phyloP scores from a whole-genome alignment of 2,113 vertebrate species.

The Clarias magur region DNA sequence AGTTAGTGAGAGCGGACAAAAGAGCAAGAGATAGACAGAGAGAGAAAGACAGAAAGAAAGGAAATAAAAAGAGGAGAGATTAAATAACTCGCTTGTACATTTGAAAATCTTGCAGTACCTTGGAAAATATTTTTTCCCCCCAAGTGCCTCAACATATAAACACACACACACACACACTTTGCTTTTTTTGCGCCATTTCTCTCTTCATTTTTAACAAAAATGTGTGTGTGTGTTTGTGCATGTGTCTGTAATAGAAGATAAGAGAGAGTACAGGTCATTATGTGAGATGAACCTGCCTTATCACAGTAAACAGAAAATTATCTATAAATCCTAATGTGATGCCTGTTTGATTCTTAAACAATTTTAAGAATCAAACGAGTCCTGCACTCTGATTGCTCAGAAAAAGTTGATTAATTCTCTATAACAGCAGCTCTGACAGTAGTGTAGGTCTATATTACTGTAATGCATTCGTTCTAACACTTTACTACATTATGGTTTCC shows the following conservation, averaged over 20 bases:
- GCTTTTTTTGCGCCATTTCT: conserved; percentile 1
- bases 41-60: neutral
- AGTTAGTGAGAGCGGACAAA: conserved; percentile 12
- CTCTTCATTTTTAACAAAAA: neutral
- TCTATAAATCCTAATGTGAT: neutral
- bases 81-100: neutral
- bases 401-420: neutral
- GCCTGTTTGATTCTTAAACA: neutral
- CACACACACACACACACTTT: neutral
- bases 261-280: neutral
- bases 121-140: conserved; percentile 25
- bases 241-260: neutral
- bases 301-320: neutral
- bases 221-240: neutral
- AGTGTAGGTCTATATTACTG: neutral
- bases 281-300: neutral
- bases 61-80: neutral
- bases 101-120: conserved; percentile 3
- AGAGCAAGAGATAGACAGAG: neutral
- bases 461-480: neutral
- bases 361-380: neutral
- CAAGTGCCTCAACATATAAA: neutral
- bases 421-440: neutral
- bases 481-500: too few relatives aligned
- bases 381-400: neutral